Base-by-base conservation (phyloP, 2,888 invertebrate genomes). In the Ochlodes sylvanus region DNA sequence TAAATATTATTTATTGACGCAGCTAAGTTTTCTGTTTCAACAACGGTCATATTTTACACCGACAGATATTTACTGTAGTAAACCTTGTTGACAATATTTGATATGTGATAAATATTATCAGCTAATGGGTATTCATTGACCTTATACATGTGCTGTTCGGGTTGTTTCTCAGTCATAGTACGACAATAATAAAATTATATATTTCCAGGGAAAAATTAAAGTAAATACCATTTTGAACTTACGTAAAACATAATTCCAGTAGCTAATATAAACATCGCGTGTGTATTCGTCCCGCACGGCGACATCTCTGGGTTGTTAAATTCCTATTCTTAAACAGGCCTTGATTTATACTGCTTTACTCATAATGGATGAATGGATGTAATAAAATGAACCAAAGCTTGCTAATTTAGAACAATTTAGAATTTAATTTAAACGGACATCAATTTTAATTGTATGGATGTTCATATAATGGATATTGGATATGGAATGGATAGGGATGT, bases 281-380 rank as follows among this genome's bases (percentile, higher is more conserved):
- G 58, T 52, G 50, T 17, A 21, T 1, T 42, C 50, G 65, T 66
- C 42, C 27, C 58, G 50, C 42, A 50, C 50, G 52, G 65, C 27
- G 65, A 66, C 58, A 66, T 66, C 65, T 58, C 58, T 12, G 52
- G 2, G 27, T 58, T 21, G 57, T 65, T 52, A 52, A 52, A 52
- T 52, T 52, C 52, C 52, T 52, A 52, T 52, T 27, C n/a, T 27
- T 27, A 27, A 52, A 14, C 52, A 14, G 27, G 27, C 52, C 52
- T 52, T 52, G 52, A 14, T 3, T 21, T 52, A 17, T 52, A 27
- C 52, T 27, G 52, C 21, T 52, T 21, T 52, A 7, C 27, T 52
- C 52, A 27, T 27, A 27, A 27, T 14, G 52, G 27, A 1, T 14
- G 21, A 27, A 21, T 52, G 21, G 14, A 27, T 52, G 52, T 52